These are phyloP conservation scores for Dichetophora obliterata DNA, from an alignment of 2,888 invertebrate species.

Conservation along the genomic window DNA sequence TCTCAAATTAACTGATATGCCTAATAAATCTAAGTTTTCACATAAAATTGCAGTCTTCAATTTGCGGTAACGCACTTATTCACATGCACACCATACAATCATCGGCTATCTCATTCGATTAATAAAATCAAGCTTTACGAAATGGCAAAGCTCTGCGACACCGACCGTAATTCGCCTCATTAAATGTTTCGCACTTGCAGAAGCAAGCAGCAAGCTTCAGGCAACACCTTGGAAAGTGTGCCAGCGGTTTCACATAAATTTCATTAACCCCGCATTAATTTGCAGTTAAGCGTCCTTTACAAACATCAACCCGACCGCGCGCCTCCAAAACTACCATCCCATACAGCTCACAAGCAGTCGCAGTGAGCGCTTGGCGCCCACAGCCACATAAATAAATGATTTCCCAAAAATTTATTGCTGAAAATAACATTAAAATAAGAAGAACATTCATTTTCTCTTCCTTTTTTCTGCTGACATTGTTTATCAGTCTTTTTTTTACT, in stretches of 20 bases:
- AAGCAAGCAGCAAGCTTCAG: not conserved
- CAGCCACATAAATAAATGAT: conserved; percentile 3
- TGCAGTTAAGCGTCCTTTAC: not conserved
- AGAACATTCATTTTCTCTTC: conserved; percentile 9
- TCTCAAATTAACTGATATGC: too few species aligned
- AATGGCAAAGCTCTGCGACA: too few species aligned
- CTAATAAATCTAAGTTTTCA: too few species aligned
- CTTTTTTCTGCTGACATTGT: conserved; percentile 3
- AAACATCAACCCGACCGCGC: too few species aligned
- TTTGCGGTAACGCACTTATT: too few species aligned
- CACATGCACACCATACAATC: too few species aligned
- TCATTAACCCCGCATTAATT: conserved; percentile 20
- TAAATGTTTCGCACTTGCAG: not conserved
- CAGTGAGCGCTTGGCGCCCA: not conserved
- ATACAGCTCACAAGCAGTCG: not conserved
- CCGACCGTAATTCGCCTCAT: too few species aligned
- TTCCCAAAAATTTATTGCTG: conserved; percentile 11
- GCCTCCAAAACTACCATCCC: not conserved
- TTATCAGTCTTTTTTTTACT: not conserved
- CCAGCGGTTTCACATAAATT: conserved; percentile 17
- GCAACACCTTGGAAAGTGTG: not conserved
- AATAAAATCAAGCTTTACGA: too few species aligned
- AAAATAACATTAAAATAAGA: conserved; percentile 24
- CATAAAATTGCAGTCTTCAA: too few species aligned
- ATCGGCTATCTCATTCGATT: too few species aligned